phyloP scores from a whole-genome alignment of 2,113 vertebrate species.

The Scolopax mira region DNA sequence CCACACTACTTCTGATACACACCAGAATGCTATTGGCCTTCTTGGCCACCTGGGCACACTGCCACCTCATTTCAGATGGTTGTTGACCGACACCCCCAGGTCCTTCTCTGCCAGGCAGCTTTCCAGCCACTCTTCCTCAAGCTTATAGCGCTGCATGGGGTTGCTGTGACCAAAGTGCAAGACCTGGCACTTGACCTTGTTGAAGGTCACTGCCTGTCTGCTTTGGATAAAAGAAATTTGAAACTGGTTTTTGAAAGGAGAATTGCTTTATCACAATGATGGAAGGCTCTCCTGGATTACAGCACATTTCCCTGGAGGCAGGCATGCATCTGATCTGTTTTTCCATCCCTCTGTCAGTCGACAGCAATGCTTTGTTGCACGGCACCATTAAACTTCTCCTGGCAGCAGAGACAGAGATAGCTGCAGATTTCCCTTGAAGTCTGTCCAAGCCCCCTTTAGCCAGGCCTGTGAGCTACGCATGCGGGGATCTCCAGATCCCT shows the following conservation, averaged over 20 bases:
- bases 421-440: constrained; percentile 62
- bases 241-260: background rate
- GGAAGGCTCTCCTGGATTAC: background rate
- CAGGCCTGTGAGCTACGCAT: background rate
- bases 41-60: background rate
- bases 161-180: background rate
- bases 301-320: background rate
- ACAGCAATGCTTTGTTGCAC: constrained; percentile 10
- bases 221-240: background rate
- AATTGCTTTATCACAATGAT: background rate
- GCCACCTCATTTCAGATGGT: background rate
- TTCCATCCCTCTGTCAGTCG: constrained; percentile 3
- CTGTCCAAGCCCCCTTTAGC: constrained; percentile 28
- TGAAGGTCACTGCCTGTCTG: background rate
- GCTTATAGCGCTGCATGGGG: background rate
- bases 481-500: background rate
- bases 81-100: background rate
- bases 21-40: background rate
- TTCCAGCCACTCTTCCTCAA: background rate
- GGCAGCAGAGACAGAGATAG: constrained; percentile 6
- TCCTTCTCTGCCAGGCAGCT: background rate
- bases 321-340: background rate
- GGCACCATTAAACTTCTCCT: background rate
- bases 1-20: background rate
- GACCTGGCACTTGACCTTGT: background rate